Conservation (phyloP, 2,888 invertebrate genomes). For the Philopedon plagiatum region DNA sequence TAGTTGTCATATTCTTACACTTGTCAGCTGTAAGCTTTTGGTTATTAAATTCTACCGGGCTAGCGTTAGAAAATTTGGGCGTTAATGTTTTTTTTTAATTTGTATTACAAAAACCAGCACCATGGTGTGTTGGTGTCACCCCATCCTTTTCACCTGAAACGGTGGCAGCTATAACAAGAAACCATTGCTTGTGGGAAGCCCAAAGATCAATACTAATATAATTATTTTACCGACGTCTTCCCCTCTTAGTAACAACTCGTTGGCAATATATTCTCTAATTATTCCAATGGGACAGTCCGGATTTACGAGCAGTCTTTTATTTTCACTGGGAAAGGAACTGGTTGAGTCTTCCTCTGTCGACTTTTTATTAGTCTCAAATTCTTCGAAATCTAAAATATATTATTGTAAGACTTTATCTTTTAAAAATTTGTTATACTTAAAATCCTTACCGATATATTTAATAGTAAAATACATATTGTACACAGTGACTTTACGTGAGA, state of each 20-base stretch:
- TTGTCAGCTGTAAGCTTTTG: too few species aligned
- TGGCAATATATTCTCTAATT: slow-evolving; percentile 64
- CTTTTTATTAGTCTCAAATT: neutral
- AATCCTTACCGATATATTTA: slow-evolving; percentile 54
- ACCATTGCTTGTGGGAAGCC: too few species aligned
- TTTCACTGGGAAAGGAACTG: slow-evolving; percentile 1
- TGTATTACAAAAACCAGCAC: too few species aligned
- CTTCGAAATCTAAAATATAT: slow-evolving; percentile 15
- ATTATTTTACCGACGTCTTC: slow-evolving; percentile 40
- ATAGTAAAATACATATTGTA: slow-evolving; percentile 56
- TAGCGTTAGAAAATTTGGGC: too few species aligned
- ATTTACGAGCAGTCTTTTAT: slow-evolving; percentile 63
- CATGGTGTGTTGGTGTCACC: too few species aligned
- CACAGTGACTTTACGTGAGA: too few species aligned
- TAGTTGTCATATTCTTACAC: too few species aligned
- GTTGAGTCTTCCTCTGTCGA: neutral
- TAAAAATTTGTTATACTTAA: too few species aligned
- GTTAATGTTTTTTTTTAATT: too few species aligned
- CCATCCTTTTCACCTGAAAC: too few species aligned
- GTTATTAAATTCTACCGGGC: too few species aligned
- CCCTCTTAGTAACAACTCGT: slow-evolving; percentile 46
- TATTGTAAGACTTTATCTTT: neutral
- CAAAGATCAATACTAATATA: neutral
- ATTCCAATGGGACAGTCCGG: slow-evolving; percentile 66
- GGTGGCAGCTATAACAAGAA: too few species aligned